Conservation (phyloP, 2,888 invertebrate species). For the Tinea semifulvella region DNA sequence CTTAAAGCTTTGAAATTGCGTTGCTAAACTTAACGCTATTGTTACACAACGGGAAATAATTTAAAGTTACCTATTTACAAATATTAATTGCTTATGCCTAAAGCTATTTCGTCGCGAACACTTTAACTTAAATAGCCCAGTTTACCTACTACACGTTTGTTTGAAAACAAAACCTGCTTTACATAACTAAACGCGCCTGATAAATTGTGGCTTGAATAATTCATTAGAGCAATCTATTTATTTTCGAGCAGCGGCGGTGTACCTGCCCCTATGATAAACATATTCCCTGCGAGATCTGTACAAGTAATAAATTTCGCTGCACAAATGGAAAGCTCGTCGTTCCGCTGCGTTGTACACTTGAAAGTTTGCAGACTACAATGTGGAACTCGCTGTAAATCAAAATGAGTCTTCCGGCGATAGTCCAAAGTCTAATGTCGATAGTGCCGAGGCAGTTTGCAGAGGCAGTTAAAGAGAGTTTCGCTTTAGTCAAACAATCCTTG, state of each 20-base stretch:
- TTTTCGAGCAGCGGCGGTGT: not conserved
- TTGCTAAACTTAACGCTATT: too few relatives aligned
- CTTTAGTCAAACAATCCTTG: conserved; percentile 44
- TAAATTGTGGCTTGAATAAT: conserved; percentile 9
- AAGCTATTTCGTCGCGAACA: too few relatives aligned
- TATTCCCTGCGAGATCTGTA: conserved; percentile 27
- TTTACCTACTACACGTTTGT: not conserved
- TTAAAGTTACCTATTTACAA: too few relatives aligned
- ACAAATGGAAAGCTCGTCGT: conserved; percentile 31
- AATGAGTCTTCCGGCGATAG: conserved; percentile 27
- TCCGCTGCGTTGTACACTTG: conserved; percentile 31
- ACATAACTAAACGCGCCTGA: conserved; percentile 13
- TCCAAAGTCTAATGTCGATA: conserved; percentile 28
- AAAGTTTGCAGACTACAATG: conserved; percentile 29
- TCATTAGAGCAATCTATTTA: not conserved
- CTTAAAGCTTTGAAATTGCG: too few relatives aligned
- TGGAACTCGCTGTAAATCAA: conserved; percentile 23
- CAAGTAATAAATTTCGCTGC: conserved; percentile 37
- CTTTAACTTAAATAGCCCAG: not conserved
- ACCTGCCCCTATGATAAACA: conserved; percentile 23
- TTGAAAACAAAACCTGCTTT: conserved; percentile 9
- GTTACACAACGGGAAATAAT: too few relatives aligned
- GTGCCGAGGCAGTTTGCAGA: conserved; percentile 28
- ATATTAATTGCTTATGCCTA: too few relatives aligned
- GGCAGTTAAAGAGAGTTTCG: conserved; percentile 39